phyloP scores from a whole-genome alignment of 2,888 invertebrate genomes.

The Aphelenchoides bicaudatus region DNA sequence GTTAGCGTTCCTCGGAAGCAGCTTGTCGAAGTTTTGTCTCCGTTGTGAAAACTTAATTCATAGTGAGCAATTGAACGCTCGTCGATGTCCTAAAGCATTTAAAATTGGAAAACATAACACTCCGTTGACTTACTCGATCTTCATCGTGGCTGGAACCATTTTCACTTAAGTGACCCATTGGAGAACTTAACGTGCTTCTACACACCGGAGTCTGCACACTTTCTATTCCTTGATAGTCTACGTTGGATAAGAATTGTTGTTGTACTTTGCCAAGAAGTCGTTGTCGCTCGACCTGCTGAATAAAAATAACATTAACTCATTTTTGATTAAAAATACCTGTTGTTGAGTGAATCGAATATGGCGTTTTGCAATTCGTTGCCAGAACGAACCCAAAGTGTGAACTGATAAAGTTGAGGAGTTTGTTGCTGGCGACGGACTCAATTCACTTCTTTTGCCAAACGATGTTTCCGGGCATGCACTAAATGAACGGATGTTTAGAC shows the following conservation, averaged over 20 bases:
- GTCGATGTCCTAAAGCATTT: slow-evolving; percentile 36
- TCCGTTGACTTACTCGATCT: not conserved
- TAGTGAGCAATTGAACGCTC: slow-evolving; percentile 55
- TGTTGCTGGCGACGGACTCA: not conserved
- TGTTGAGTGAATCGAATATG: slow-evolving; percentile 10
- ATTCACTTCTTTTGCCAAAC: too few relatives aligned
- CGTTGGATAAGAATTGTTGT: slow-evolving; percentile 13
- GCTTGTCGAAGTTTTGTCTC: slow-evolving; percentile 72
- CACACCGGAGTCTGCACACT: not conserved
- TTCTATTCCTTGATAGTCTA: slow-evolving; percentile 1
- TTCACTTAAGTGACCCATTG: not conserved
- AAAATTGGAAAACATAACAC: not conserved
- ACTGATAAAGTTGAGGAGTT: not conserved
- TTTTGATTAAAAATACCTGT: too few relatives aligned
- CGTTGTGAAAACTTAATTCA: slow-evolving; percentile 72
- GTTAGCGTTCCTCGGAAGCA: slow-evolving; percentile 73
- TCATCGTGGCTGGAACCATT: slow-evolving; percentile 10
- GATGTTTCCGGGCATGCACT: too few relatives aligned
- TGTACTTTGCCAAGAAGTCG: slow-evolving; percentile 15
- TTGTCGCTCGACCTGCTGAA: slow-evolving; percentile 16
- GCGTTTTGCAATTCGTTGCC: slow-evolving; percentile 7
- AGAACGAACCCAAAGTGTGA: slow-evolving; percentile 8
- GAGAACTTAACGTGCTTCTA: not conserved
- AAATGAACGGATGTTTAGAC: too few relatives aligned
- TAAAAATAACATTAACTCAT: too few relatives aligned